Percentiles rank a stretch among this genome's conserved stretches.
Evolutionary conservation across 2,113 vertebrate species (phyloP).

Genomic region (Lycaon pictus): DNA sequence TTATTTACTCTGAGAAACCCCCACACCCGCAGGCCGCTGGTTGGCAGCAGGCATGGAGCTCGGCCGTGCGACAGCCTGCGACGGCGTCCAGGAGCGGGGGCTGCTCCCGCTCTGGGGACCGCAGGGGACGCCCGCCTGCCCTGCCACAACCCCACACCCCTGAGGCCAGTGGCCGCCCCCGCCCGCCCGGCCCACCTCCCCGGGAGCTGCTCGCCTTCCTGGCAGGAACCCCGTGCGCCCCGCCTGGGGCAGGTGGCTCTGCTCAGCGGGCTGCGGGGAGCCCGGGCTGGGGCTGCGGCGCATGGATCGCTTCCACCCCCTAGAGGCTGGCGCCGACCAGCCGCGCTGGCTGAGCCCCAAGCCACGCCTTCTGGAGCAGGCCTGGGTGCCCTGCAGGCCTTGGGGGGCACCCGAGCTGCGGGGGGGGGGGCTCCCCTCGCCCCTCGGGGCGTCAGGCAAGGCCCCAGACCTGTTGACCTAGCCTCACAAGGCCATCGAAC

Average conservation of each 20-base stretch:
- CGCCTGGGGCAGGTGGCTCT: not conserved
- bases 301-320: rapidly evolving
- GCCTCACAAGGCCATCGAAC: not conserved
- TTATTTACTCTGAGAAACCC: not conserved
- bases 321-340: rapidly evolving
- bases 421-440: not conserved
- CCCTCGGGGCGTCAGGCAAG: rapidly evolving
- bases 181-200: rapidly evolving
- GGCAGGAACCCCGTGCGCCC: rapidly evolving
- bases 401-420: rapidly evolving
- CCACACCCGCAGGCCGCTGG: rapidly evolving
- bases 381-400: rapidly evolving
- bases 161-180: not conserved
- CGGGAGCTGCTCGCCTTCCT: rapidly evolving
- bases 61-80: rapidly evolving
- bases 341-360: rapidly evolving
- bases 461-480: rapidly evolving
- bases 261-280: rapidly evolving
- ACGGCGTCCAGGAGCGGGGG: not conserved
- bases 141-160: rapidly evolving
- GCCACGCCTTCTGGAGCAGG: no score
- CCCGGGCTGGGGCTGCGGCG: rapidly evolving
- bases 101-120: not conserved
- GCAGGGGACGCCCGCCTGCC: rapidly evolving
- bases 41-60: rapidly evolving